phyloP scores from a whole-genome alignment of 2,888 invertebrate genomes.

The Pammene aurita region DNA sequence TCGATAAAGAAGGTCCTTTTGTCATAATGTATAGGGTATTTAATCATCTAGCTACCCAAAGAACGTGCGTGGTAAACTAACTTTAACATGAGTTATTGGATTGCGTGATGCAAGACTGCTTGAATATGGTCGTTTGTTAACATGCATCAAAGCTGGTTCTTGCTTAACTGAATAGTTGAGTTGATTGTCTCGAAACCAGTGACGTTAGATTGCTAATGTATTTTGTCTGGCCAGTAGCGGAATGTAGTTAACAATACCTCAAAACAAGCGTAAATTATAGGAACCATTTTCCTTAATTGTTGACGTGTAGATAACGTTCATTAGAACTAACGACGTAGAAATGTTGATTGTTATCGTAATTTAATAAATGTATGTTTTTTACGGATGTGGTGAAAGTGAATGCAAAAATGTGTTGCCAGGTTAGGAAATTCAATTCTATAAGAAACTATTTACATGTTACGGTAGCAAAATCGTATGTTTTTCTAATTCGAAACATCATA shows the following conservation, averaged over 20 bases:
- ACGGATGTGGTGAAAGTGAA: slow-evolving; percentile 8
- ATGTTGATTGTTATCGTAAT: slow-evolving; percentile 12
- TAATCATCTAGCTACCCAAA: no score
- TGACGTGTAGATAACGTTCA: slow-evolving; percentile 4
- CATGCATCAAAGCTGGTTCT: slow-evolving; percentile 50
- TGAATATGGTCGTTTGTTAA: slow-evolving; percentile 47
- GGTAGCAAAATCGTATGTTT: neutral
- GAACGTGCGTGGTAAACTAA: neutral
- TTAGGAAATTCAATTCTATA: neutral
- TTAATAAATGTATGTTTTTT: neutral
- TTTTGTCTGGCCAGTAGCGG: slow-evolving; percentile 27
- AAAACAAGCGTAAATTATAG: slow-evolving; percentile 13
- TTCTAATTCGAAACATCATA: no score
- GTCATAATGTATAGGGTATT: no score
- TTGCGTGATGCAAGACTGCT: slow-evolving; percentile 54
- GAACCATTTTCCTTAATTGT: slow-evolving; percentile 9
- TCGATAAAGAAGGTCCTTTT: no score
- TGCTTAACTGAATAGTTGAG: slow-evolving; percentile 51
- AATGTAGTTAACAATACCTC: slow-evolving; percentile 33
- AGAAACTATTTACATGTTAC: neutral
- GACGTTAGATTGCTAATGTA: slow-evolving; percentile 50
- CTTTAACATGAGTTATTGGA: slow-evolving; percentile 23
- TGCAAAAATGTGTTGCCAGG: neutral
- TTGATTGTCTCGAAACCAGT: slow-evolving; percentile 51
- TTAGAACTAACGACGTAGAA: neutral